Evolutionary conservation across 1,140 invertebrate genomes (phyloP).

Genomic region (Leptinotarsa undecemlineata): DNA sequence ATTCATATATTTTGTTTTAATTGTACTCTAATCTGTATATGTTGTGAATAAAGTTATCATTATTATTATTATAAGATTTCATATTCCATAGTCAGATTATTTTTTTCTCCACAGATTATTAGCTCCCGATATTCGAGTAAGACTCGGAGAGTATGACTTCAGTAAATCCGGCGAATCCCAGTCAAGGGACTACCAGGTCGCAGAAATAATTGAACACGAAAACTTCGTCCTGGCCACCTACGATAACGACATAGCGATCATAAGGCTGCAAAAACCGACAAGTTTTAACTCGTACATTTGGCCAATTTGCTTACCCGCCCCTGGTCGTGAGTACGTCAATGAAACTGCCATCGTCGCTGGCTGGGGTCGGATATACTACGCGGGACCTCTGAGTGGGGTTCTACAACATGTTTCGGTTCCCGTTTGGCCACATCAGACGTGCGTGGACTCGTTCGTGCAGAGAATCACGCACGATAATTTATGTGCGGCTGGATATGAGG

Average conservation of each 20-base stretch:
- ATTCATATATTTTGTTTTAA: no score
- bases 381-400: slow-evolving; percentile 68
- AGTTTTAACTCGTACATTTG: slow-evolving; percentile 78
- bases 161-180: slow-evolving; percentile 64
- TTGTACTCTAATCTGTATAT: no score
- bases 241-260: slow-evolving; percentile 80
- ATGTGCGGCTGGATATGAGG: slow-evolving; percentile 73
- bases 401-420: slow-evolving; percentile 79
- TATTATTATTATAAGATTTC: no score
- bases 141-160: slow-evolving; percentile 83
- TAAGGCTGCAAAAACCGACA: slow-evolving; percentile 70
- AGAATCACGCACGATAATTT: slow-evolving; percentile 67
- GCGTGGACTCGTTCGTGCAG: slow-evolving; percentile 66
- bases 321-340: slow-evolving; percentile 64
- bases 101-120: slow-evolving; percentile 53
- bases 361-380: slow-evolving; percentile 71
- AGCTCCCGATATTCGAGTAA: slow-evolving; percentile 66
- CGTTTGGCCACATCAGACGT: slow-evolving; percentile 75
- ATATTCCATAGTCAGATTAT: no score
- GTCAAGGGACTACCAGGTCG: slow-evolving; percentile 67
- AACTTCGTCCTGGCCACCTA: slow-evolving; percentile 68
- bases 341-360: slow-evolving; percentile 73
- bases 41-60: no score
- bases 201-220: slow-evolving; percentile 66
- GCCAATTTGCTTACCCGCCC: slow-evolving; percentile 80